Percentiles rank a stretch among this genome's conserved stretches.
phyloP scores from a whole-genome alignment of 2,113 vertebrate genomes.

The Romanogobio albipinnatus region DNA sequence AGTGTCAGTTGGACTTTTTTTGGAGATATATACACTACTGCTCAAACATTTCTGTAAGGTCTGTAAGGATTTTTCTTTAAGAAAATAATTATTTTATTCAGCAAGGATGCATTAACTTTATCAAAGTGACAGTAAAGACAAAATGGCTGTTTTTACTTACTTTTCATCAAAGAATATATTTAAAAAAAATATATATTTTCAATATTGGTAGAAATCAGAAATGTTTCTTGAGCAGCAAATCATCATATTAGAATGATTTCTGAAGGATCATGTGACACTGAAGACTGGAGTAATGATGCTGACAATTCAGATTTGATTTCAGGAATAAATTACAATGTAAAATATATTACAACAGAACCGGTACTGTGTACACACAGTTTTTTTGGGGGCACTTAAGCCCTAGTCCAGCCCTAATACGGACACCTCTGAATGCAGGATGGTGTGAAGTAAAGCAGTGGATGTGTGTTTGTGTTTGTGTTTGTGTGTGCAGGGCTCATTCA shows the following conservation, averaged over 20 bases:
- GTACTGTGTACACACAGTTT: neutral
- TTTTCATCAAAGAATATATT: no score
- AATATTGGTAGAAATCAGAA: neutral
- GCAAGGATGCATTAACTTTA: neutral
- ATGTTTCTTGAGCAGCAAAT: neutral
- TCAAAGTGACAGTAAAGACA: neutral
- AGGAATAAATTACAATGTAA: neutral
- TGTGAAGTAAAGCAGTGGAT: neutral
- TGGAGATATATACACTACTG: no score
- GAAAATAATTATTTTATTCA: neutral
- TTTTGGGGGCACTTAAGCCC: neutral
- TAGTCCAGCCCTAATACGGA: neutral
- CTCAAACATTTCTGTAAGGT: neutral
- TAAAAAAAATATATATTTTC: neutral
- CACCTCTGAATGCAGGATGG: neutral
- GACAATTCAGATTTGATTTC: neutral
- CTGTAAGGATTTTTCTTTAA: neutral
- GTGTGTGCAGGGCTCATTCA: slow-evolving; percentile 47
- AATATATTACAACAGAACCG: neutral
- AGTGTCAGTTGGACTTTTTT: no score
- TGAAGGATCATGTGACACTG: neutral
- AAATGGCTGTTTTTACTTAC: neutral
- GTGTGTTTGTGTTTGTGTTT: neutral
- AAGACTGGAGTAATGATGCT: neutral
- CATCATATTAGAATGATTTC: neutral